Base-by-base conservation (phyloP, 2,888 invertebrate genomes). In the Malthinus seriepunctatus region DNA sequence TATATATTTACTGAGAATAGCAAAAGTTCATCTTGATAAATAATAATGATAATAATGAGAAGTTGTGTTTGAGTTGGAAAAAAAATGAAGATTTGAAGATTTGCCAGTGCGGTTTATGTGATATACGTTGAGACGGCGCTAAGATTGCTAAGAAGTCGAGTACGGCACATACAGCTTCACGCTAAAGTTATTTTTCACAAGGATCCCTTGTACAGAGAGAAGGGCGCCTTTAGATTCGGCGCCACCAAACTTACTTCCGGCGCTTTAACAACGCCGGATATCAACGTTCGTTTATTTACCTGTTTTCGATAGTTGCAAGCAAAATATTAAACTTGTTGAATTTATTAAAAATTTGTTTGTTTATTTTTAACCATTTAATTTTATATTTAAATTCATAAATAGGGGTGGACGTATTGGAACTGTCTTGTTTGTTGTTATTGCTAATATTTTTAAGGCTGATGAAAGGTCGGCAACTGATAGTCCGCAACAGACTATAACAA, bases 141-240 rank as follows among this genome's bases (percentile, higher is more conserved):
- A 58, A 54, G 23, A 23, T 47, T 52, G 59, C 52, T 58, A 58
- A 54, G 23, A 23, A 23, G 60, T 60, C 47, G 56, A 34, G 45
- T 42, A 42, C 39, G 23, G 39, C 39, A 23, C 23, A 23, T 37
- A 49, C 49, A 37, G 39, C 55, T 64, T 64, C 60, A 63, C 64
- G 64, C 52, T 56, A 55, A 51, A 55, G 45, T 64, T 63, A 44
- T 35, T 56, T 46, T 48, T 42, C 55, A 65, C 61, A 65, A 65
- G 63, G 63, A 58, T 35, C 61, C 46, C 51, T 55, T 65, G 55
- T 54, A 15, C 44, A 53, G 54, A 61, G 23, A 23, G 23, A 5
- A 23, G 61, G 65, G 65, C 65, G 65, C 65, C 65, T 63, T 61
- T 53, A 51, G 53, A 23, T 52, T 39, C 61, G 65, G 65, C 65